Conservation (phyloP, 1,140 invertebrate species). For the Luehdorfia chinensis region DNA sequence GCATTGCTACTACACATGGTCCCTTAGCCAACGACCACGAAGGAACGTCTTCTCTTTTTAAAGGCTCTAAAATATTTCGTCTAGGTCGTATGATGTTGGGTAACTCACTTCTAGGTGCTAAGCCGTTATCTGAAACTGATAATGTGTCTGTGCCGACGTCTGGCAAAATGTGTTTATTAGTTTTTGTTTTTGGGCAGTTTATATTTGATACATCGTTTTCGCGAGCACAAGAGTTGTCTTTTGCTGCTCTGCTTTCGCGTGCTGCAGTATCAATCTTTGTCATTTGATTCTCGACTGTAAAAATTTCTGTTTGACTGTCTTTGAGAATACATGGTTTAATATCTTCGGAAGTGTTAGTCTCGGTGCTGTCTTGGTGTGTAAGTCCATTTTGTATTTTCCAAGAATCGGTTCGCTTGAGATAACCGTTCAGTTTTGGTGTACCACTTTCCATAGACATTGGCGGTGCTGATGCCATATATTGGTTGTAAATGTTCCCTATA, state of each 20-base stretch:
- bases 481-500: slow-evolving; percentile 68
- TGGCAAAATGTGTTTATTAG: slow-evolving; percentile 8
- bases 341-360: slow-evolving; percentile 60
- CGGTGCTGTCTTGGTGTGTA: slow-evolving; percentile 51
- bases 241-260: slow-evolving; percentile 17
- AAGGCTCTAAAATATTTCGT: slow-evolving; percentile 69
- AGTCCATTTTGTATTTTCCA: slow-evolving; percentile 37
- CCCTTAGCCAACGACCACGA: slow-evolving; percentile 71
- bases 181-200: slow-evolving; percentile 21
- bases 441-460: slow-evolving; percentile 51
- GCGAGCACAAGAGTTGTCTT: slow-evolving; percentile 19
- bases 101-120: slow-evolving; percentile 31
- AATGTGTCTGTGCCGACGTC: neutral
- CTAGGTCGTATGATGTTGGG: slow-evolving; percentile 53
- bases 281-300: slow-evolving; percentile 61
- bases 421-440: slow-evolving; percentile 46
- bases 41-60: slow-evolving; percentile 56
- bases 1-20: slow-evolving; percentile 58
- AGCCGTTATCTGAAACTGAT: neutral
- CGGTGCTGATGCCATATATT: slow-evolving; percentile 68
- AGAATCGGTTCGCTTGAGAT: slow-evolving; percentile 40
- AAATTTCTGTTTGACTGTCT: slow-evolving; percentile 47
- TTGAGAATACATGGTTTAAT: slow-evolving; percentile 47
- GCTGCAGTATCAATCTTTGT: slow-evolving; percentile 33
- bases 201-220: slow-evolving; percentile 17